Conservation (phyloP, 2,113 vertebrate species). For the Coptodon bakossiorum region DNA sequence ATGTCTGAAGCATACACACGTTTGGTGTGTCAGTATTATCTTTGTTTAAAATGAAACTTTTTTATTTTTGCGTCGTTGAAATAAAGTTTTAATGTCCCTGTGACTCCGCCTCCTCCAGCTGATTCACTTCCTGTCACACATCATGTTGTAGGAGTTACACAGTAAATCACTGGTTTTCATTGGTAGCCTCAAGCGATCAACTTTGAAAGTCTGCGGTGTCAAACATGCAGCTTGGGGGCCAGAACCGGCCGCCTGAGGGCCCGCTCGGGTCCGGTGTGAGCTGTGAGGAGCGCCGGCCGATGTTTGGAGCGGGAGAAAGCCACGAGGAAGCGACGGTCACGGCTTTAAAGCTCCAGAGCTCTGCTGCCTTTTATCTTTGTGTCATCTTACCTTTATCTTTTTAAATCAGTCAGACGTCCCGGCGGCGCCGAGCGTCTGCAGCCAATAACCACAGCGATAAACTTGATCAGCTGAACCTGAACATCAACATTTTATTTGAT, state of each 20-base stretch:
- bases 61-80: background rate
- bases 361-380: background rate
- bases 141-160: background rate
- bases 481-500: background rate
- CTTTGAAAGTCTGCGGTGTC: accelerated
- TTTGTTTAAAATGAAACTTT: background rate
- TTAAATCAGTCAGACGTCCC: background rate
- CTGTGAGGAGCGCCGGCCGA: background rate
- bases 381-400: background rate
- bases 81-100: background rate
- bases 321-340: background rate
- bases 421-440: background rate
- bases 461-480: background rate
- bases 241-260: background rate
- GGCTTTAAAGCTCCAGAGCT: background rate
- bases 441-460: background rate
- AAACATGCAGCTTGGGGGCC: background rate
- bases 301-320: background rate
- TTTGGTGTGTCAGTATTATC: background rate
- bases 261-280: background rate
- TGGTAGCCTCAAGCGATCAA: background rate
- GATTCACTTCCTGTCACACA: background rate
- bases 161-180: background rate
- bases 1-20: background rate
- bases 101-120: background rate